Base-by-base conservation (phyloP, 2,797 vertebrate genomes). In the Heliangelus exortis region DNA sequence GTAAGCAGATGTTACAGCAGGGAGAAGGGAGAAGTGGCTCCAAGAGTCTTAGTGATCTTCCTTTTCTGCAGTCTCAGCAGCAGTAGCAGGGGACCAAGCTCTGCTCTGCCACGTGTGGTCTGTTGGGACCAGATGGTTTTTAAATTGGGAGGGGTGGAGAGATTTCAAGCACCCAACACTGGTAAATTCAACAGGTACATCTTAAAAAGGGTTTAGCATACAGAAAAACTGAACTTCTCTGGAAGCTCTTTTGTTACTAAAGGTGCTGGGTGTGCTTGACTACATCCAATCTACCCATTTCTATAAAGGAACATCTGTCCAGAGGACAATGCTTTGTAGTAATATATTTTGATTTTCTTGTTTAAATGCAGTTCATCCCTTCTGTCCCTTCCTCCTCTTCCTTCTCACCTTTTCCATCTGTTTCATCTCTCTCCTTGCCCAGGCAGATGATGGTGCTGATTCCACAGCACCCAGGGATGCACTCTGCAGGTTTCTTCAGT, bases 41-140 rank as follows among this genome's bases (percentile, higher is more conserved):
- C 6, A 2, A 21, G 23, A n/a, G 18, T 29, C n/a, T 21, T 14
- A 13, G 5, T 12, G 25, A 7, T 73, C 77, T 79, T 88, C 45
- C 21, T 9, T 78, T 81, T 91, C 51, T 76, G 48, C 57, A 17
- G 1, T 73, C 43, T 58, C 71, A 48, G 54, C 39, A 48, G 81
- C 34, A 62, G 31, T 1, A 10, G n/a, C 28, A 45, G 57, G 43
- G 21, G 48, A 65, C 41, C 28, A 47, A 36, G 39, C 29, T 84
- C 57, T 92, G 77, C 41, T 65, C 55, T 63, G 34, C 41, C 31
- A 33, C 0, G 0, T 59, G 12, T 31, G 1, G 0, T 75, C 34
- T 59, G 23, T 25, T 11, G 2, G n/a, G 48, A 71, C 29, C 53
- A 47, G 8, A 7, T n/a, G 5, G 5, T 57, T 66, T 67, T 39